Evolutionary conservation across 1,140 invertebrate species (phyloP), one percentile per base, ranked within the genome.

Genomic region (Hyles euphorbiae): DNA sequence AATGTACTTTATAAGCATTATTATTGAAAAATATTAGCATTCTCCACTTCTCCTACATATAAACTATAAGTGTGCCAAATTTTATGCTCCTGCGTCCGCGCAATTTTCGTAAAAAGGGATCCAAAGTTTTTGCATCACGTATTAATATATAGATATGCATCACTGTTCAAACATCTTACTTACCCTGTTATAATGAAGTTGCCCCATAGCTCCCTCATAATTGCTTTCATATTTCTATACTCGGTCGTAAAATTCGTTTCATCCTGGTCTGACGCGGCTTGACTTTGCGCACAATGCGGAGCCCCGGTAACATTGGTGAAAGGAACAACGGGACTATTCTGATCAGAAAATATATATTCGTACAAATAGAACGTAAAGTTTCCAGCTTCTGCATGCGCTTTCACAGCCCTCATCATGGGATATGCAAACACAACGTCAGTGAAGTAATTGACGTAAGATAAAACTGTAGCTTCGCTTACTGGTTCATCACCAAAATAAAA

Each of bases 351-450:
- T 10, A 62, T 58, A 61, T 77, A 81, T 47, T 80, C 75, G 58
- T 82, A 78, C 5, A 86, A 67, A 56, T 76, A 83, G 51, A 83
- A 64, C 5, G 68, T 54, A 56, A 74, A 53, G 52, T 75, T 69
- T 0, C 73, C 75, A 46, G 68, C 60, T 53, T 73, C 58, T 3
- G 72, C 36, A 4, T 76, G 74, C 33, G 74, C 36, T 51, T 65
- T 68, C 1, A 72, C 45, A 4, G 73, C 55, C 53, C 70, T 68
- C 22, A 83, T 43, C 7, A 63, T 73, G 6, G 72, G 56, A 61
- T 73, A 82, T 5, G 57, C 64, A 56, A 87, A 75, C 0, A 74
- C 34, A 7, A 75, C 56, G 54, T 87, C 83, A 7, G 76, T 59
- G 34, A 71, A 66, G 56, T 70, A 87, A 62, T 81, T 67, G 3